Evolutionary conservation across 1,140 invertebrate genomes (phyloP).

Genomic region (Trissolcus basalis): DNA sequence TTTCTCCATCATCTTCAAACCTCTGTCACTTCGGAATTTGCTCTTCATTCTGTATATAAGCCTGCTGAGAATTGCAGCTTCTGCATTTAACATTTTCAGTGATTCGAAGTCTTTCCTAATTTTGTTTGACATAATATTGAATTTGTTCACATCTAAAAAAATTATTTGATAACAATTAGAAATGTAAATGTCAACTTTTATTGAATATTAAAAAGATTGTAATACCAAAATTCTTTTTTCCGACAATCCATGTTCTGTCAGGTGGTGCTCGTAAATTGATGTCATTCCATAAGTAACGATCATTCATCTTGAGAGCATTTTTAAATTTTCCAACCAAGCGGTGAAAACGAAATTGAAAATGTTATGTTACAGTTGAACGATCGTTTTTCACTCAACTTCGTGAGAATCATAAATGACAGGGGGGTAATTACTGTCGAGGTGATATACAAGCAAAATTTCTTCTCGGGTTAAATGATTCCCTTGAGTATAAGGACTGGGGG

Average conservation of each 20-base stretch:
- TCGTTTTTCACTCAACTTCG: neutral
- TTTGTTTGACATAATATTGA: conserved; percentile 46
- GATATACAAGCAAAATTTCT: conserved; percentile 39
- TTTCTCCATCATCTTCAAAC: conserved; percentile 78
- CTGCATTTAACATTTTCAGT: conserved; percentile 75
- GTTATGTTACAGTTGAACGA: neutral
- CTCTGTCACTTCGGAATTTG: conserved; percentile 80
- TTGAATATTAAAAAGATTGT: conserved; percentile 8
- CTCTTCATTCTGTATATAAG: conserved; percentile 79
- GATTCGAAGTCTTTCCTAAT: conserved; percentile 72
- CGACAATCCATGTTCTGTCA: conserved; percentile 56
- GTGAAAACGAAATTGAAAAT: too few relatives aligned
- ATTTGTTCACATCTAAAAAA: conserved; percentile 58
- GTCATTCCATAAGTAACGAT: conserved; percentile 61
- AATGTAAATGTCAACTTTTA: conserved; percentile 7
- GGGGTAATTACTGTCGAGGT: conserved; percentile 33
- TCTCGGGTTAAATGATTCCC: conserved; percentile 46
- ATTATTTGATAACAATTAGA: conserved; percentile 1
- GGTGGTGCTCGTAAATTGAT: conserved; percentile 64
- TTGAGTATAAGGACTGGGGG: conserved; percentile 24
- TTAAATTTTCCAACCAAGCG: too few relatives aligned
- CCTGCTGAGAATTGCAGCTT: conserved; percentile 78
- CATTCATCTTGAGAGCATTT: neutral
- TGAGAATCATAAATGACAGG: conserved; percentile 29
- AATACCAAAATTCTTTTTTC: conserved; percentile 58